Base-by-base conservation (phyloP, 2,113 vertebrate species). In the Haemorhous mexicanus region DNA sequence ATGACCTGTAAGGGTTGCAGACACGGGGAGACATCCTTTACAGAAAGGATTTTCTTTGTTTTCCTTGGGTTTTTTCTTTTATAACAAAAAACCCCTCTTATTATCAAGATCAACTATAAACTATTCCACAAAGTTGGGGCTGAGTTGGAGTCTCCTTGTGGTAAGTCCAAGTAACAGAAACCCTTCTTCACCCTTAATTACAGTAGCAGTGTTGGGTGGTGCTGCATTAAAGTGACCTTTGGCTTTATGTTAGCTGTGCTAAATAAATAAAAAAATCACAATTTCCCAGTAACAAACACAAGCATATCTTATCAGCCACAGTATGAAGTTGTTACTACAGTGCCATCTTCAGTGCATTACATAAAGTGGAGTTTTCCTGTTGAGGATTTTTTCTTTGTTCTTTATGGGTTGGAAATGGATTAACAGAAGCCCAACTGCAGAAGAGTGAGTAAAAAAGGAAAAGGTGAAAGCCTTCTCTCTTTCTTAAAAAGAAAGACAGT, bases 261-360 rank as follows among this genome's bases (percentile, higher is more conserved):
- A 81, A 97, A 94, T 55, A 94, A 96, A 96, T 81, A 55, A 85
- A 80, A 80, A 56, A 56, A 79, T 53, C 58, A 95, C 64, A 90
- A 94, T 93, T 95, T 88, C 80, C 64, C 79, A 93, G 67, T 55
- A 95, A 97, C 90, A 96, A 95, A 95, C 81, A 87, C 16, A 66
- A 85, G 67, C 78, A 85, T 14, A 21, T 84, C 68, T 92, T 85
- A 86, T 84, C 68, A 94, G 95, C 97, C 95, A 82, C 37, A 56
- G 50, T 58, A 43, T 87, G 95, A 97, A 95, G 74, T 97, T 98
- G 97, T 97, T 97, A 93, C 97, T 97, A 96, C 47, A 98, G 95
- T 98, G 97, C 97, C 97, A 98, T 97, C 97, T 98, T 98, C 97
- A 98, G 97, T 96, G 93, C 83, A 0, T 86, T 95, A 64, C 55